phyloP scores from a whole-genome alignment of 2,888 invertebrate genomes.

The Scelioninae gen. 1 region DNA sequence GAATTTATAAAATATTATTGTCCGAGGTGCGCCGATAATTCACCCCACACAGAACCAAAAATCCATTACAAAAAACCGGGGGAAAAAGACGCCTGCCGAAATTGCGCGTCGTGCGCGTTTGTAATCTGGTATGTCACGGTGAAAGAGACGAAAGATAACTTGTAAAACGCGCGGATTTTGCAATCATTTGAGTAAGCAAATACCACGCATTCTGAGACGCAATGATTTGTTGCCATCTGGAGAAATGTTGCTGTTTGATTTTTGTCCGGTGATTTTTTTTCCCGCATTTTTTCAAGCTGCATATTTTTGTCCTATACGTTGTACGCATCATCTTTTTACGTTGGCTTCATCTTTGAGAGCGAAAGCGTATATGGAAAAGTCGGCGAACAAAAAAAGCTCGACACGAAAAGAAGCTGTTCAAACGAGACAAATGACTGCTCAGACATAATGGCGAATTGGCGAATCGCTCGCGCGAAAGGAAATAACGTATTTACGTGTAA shows the following conservation, averaged over 20 bases:
- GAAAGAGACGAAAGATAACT: conserved; percentile 59
- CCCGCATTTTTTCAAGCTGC: neutral
- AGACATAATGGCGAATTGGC: conserved; percentile 66
- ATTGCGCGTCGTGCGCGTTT: conserved; percentile 16
- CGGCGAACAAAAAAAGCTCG: conserved; percentile 62
- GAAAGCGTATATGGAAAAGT: conserved; percentile 61
- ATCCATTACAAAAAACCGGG: neutral
- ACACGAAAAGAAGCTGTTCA: conserved; percentile 62
- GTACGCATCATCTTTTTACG: neutral
- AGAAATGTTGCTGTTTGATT: too few relatives aligned
- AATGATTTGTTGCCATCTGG: conserved; percentile 63
- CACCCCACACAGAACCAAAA: neutral
- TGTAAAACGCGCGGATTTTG: conserved; percentile 53
- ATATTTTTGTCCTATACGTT: neutral
- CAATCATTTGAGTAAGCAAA: conserved; percentile 68
- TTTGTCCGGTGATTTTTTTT: conserved; percentile 10
- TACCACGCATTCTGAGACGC: conserved; percentile 63
- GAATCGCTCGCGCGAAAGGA: conserved; percentile 66
- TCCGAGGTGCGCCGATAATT: conserved; percentile 13
- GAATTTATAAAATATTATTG: conserved; percentile 52
- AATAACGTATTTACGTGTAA: conserved; percentile 68
- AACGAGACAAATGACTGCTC: conserved; percentile 65
- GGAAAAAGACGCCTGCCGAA: too few relatives aligned
- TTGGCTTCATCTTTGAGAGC: conserved; percentile 9
- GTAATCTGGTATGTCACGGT: conserved; percentile 48